A percentile compares a stretch with the other conserved stretches of the same genome.
Conservation (phyloP, 2,888 invertebrate genomes). For the Apamea epomidion region DNA sequence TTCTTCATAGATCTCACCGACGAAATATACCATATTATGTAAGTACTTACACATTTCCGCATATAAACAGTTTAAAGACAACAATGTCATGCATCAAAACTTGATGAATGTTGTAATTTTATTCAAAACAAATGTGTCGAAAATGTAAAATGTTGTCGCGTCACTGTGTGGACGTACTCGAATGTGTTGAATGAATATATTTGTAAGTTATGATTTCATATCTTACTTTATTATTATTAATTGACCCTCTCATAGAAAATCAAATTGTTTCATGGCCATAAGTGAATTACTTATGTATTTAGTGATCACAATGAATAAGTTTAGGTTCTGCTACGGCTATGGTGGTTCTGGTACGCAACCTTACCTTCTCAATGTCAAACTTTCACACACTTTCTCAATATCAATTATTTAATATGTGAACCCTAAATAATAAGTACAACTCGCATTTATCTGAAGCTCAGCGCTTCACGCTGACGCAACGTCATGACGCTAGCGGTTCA, state of each 20-base stretch:
- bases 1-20: neutral
- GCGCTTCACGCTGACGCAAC: neutral
- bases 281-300: neutral
- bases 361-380: neutral
- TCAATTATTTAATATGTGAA: neutral
- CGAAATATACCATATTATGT: neutral
- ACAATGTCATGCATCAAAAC: neutral
- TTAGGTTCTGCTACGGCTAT: neutral
- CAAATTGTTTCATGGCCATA: neutral
- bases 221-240: neutral
- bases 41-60: conserved; percentile 4
- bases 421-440: neutral
- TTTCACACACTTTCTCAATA: neutral
- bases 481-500: neutral
- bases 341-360: neutral
- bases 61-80: neutral
- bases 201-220: conserved; percentile 14
- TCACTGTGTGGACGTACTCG: neutral
- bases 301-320: neutral
- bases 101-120: conserved; percentile 4
- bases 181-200: neutral
- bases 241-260: neutral
- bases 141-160: neutral
- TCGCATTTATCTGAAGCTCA: neutral
- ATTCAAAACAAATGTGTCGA: conserved; percentile 6